A percentile compares a stretch with the other conserved stretches of the same genome.
Conservation (phyloP, 2,113 vertebrate genomes). For the Microtus pennsylvanicus region DNA sequence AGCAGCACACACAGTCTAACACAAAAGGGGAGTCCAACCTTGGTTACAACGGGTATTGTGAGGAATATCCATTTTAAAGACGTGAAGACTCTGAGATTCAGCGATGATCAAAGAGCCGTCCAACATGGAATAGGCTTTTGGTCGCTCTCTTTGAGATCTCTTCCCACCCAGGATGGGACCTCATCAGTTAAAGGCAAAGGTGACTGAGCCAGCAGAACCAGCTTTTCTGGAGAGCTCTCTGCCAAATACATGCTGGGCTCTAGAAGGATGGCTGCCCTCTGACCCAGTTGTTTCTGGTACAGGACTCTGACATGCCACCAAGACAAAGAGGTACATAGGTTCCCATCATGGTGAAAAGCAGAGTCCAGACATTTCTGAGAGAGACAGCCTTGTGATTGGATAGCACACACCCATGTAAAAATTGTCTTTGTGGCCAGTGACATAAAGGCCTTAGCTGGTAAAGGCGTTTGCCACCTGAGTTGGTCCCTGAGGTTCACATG, state of each 20-base stretch:
- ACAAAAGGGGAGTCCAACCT: neutral
- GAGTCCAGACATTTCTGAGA: neutral
- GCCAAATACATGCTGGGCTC: constrained; percentile 51
- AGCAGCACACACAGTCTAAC: neutral
- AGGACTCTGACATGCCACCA: neutral
- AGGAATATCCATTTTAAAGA: neutral
- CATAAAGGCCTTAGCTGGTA: neutral
- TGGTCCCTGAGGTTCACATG: neutral
- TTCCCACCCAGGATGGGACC: neutral
- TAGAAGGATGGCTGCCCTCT: neutral
- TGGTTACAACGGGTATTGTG: neutral
- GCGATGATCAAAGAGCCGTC: neutral
- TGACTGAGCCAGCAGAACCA: constrained; percentile 46
- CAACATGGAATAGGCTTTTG: neutral
- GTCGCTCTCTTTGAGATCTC: neutral
- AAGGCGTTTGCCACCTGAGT: neutral
- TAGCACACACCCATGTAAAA: neutral
- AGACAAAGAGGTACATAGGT: neutral
- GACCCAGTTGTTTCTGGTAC: neutral
- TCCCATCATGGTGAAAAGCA: neutral
- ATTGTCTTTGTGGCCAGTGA: neutral
- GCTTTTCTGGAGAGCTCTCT: constrained; percentile 50
- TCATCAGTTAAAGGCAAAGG: constrained; percentile 46
- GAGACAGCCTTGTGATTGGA: neutral
- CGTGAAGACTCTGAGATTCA: neutral